Evolutionary conservation across 2,113 vertebrate genomes (phyloP).

Genomic region (Scartelaos histophorus): DNA sequence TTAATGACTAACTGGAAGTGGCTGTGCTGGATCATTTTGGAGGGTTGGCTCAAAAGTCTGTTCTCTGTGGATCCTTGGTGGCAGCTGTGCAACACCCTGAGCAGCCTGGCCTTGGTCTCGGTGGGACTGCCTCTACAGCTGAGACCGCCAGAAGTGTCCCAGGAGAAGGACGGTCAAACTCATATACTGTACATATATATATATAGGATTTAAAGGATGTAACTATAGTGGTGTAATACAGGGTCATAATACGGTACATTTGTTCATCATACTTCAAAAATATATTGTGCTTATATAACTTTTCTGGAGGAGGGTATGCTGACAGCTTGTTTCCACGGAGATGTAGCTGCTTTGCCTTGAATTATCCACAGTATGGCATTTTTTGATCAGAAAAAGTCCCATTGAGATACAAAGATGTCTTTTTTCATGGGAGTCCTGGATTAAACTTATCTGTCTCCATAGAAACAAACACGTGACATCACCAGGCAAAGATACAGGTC

Average conservation of each 20-base stretch:
- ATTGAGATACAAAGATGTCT: too few relatives aligned
- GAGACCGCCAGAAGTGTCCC: conserved; percentile 29
- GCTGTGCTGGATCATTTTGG: conserved; percentile 9
- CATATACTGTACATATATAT: not conserved
- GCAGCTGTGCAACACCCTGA: conserved; percentile 43
- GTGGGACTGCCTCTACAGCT: conserved; percentile 39
- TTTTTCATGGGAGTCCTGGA: too few relatives aligned
- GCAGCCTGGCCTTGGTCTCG: conserved; percentile 15
- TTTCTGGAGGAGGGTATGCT: too few relatives aligned
- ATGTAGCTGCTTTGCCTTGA: too few relatives aligned
- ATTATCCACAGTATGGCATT: too few relatives aligned
- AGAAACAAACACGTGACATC: too few relatives aligned
- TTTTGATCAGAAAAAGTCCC: too few relatives aligned
- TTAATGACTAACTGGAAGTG: conserved; percentile 1
- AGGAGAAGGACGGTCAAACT: conserved; percentile 4
- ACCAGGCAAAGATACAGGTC: too few relatives aligned
- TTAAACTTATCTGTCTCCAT: too few relatives aligned
- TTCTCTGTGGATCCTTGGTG: conserved; percentile 45
- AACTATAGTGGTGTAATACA: not conserved
- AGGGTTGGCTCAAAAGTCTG: conserved; percentile 17
- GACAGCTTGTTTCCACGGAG: too few relatives aligned
- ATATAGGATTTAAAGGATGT: not conserved
- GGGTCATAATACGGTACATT: not conserved
- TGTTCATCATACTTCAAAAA: not conserved
- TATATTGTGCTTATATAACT: too few relatives aligned